Evolutionary conservation across 2,797 vertebrate species (phyloP), one percentile per base, ranked within the genome.

Genomic region (Tiaroga cobitis): DNA sequence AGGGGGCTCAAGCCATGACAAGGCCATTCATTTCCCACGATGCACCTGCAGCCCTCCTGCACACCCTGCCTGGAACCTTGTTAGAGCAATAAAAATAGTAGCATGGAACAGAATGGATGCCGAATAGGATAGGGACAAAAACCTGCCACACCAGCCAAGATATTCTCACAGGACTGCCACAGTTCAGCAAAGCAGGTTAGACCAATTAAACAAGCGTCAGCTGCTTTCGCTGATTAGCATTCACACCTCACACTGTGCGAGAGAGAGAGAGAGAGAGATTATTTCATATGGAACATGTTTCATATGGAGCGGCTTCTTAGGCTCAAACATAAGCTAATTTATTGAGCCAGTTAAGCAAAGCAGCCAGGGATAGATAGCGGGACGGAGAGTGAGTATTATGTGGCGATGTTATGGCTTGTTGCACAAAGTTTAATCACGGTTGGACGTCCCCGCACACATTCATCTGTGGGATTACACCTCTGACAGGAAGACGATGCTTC

Each of bases 121-220:
- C n/a, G 78, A 75, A 82, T 32, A 39, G 56, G 67, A 51, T 34
- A 69, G 84, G 86, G 86, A 81, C 59, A 69, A 69, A 73, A 85
- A 49, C 61, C 67, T 26, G 69, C 39, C 2, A 9, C 24, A n/a
- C 49, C 59, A 83, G 85, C 67, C 87, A 68, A 82, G 76, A 76
- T 72, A 73, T 37, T 73, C 81, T 86, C 87, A 68, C 32, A 56
- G 67, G 84, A 86, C 72, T 13, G 5, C 26, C 9, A 29, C 41
- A 78, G 87, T 86, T 89, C 89, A 89, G 43, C 89, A 90, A 87
- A 87, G 86, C 89, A 87, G 89, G 87, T 88, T 85, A 88, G 63
- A 83, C 84, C 81, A 80, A 90, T 90, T 90, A 90, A 87, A 89
- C 87, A 89, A 84, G 81, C 87, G 41, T 90, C 86, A 90, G 82